Evolutionary conservation across 2,888 invertebrate genomes (phyloP).

Genomic region (Mellilla xanthometata): DNA sequence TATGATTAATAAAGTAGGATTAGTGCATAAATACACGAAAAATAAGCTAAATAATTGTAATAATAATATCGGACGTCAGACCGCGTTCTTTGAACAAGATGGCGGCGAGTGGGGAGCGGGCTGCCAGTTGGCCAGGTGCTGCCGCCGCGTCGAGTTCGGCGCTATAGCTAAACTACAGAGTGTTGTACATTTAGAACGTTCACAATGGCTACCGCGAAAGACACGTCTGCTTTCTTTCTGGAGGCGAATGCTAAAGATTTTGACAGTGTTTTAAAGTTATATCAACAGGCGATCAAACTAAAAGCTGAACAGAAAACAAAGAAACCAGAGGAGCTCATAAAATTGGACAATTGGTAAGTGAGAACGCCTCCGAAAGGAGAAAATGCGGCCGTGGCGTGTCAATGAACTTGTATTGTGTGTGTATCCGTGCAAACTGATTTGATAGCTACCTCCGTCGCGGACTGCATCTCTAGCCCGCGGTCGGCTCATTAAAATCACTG

Average conservation of each 20-base stretch:
- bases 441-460: constrained; percentile 86
- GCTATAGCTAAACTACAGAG: constrained; percentile 82
- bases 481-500: constrained; percentile 87
- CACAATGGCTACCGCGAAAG: constrained; percentile 93
- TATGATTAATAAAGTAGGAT: constrained; percentile 32
- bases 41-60: constrained; percentile 54
- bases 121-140: constrained; percentile 83
- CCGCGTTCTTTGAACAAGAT: constrained; percentile 75
- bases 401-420: constrained; percentile 84
- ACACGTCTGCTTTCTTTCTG: constrained; percentile 96
- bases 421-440: constrained; percentile 84
- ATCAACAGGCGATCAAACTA: constrained; percentile 94
- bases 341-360: constrained; percentile 97
- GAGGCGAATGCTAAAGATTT: constrained; percentile 94
- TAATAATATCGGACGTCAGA: constrained; percentile 79
- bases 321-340: constrained; percentile 96
- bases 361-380: constrained; percentile 79
- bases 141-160: constrained; percentile 84
- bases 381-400: constrained; percentile 84
- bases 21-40: constrained; percentile 41
- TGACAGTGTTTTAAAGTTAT: constrained; percentile 94
- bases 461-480: constrained; percentile 84
- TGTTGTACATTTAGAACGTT: constrained; percentile 83
- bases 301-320: constrained; percentile 95
- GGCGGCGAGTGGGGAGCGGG: constrained; percentile 81